phyloP scores from a whole-genome alignment of 2,888 invertebrate genomes.

The Ecliptopera silaceata region DNA sequence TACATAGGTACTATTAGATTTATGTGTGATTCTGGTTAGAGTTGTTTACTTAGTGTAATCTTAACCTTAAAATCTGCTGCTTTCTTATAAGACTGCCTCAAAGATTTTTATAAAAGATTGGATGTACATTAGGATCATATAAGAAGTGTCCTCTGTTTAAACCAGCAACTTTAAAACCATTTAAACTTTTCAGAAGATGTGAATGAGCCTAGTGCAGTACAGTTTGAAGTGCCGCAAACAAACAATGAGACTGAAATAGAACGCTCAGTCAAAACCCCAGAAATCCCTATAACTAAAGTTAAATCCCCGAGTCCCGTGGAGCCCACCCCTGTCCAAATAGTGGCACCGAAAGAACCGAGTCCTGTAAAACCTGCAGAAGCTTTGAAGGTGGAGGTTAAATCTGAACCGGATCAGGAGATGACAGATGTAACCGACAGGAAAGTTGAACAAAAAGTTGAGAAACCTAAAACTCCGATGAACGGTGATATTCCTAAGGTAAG shows the following conservation, averaged over 20 bases:
- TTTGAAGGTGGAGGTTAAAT: conserved; percentile 41
- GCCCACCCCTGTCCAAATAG: background rate
- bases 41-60: too few relatives aligned
- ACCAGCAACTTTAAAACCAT: background rate
- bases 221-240: conserved; percentile 28
- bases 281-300: conserved; percentile 26
- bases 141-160: too few relatives aligned
- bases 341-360: conserved; percentile 40
- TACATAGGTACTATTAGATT: too few relatives aligned
- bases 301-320: background rate
- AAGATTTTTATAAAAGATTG: too few relatives aligned
- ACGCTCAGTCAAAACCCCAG: conserved; percentile 34
- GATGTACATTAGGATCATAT: too few relatives aligned
- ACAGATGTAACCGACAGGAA: conserved; percentile 57
- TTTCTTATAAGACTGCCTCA: too few relatives aligned
- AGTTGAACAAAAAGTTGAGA: conserved; percentile 51
- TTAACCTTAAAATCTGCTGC: background rate
- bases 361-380: conserved; percentile 40
- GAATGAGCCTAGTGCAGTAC: conserved; percentile 35
- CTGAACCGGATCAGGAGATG: conserved; percentile 58
- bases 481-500: conserved; percentile 69
- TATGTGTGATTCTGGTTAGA: background rate
- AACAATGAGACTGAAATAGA: conserved; percentile 12
- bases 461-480: conserved; percentile 60
- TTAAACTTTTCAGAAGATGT: conserved; percentile 50